Conservation (phyloP, 2,113 vertebrate genomes). For the Zeus faber region DNA sequence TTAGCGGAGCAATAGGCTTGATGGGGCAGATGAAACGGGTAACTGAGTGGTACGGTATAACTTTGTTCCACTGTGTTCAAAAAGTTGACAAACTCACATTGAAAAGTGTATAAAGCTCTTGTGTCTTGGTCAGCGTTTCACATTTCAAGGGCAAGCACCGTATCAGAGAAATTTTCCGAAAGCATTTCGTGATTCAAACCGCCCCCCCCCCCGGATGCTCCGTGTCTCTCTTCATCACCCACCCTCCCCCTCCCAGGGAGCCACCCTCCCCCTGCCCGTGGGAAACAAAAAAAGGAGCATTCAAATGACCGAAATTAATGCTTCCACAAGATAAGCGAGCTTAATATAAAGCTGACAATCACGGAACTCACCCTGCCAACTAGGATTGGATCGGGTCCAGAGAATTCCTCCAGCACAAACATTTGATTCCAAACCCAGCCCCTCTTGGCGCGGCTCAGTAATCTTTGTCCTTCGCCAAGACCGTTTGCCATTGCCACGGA, state of each 20-base stretch:
- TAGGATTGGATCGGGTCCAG: conserved; percentile 98
- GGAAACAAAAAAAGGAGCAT: conserved; percentile 51
- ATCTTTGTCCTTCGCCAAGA: conserved; percentile 85
- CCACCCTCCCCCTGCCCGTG: conserved; percentile 17
- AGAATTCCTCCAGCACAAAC: conserved; percentile 99
- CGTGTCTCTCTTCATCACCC: too few species aligned
- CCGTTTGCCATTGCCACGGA: conserved; percentile 77
- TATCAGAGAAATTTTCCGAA: neutral
- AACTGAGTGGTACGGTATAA: too few species aligned
- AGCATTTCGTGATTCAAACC: neutral
- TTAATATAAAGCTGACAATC: conserved; percentile 78
- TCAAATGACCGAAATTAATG: conserved; percentile 75
- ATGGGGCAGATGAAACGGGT: too few species aligned
- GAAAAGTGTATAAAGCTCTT: too few species aligned
- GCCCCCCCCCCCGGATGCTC: conserved; percentile 5
- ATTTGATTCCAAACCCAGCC: conserved; percentile 99
- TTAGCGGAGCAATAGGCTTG: too few species aligned
- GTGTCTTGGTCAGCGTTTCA: conserved; percentile 35
- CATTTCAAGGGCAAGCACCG: neutral
- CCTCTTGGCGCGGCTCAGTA: conserved; percentile 95
- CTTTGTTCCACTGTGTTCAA: too few species aligned
- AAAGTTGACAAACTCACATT: too few species aligned
- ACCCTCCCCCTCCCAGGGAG: conserved; percentile 11
- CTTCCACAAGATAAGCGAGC: conserved; percentile 76
- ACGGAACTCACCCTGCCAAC: conserved; percentile 96